phyloP scores from a whole-genome alignment of 2,888 invertebrate genomes.

The Euclidia mi region DNA sequence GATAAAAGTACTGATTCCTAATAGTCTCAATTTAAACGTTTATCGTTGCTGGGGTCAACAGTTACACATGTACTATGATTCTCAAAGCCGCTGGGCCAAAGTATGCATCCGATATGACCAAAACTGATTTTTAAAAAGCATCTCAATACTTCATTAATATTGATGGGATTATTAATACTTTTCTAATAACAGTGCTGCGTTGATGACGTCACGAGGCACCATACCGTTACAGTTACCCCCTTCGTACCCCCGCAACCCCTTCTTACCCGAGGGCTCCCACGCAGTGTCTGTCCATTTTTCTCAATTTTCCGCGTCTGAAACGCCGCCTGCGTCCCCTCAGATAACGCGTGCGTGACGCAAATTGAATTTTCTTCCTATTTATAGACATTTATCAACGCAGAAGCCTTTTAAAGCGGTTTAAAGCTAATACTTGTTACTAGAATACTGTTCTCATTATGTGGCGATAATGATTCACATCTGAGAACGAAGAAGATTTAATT shows the following conservation, averaged over 20 bases:
- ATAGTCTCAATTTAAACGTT: no score
- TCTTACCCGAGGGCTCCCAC: slow-evolving; percentile 37
- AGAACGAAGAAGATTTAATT: no score
- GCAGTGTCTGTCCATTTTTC: slow-evolving; percentile 65
- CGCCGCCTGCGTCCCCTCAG: slow-evolving; percentile 75
- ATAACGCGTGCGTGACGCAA: slow-evolving; percentile 67
- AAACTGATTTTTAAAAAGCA: slow-evolving; percentile 11
- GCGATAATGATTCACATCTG: no score
- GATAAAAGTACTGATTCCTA: no score
- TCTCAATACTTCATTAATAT: slow-evolving; percentile 37
- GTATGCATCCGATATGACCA: no score
- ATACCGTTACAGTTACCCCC: slow-evolving; percentile 57
- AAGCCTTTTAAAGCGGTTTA: slow-evolving; percentile 21
- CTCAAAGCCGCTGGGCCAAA: no score
- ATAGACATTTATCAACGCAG: slow-evolving; percentile 41
- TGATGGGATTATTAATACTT: slow-evolving; percentile 40
- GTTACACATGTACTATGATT: no score
- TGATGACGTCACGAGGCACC: slow-evolving; percentile 71
- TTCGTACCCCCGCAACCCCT: slow-evolving; percentile 13
- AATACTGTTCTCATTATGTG: no score
- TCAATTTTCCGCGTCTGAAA: slow-evolving; percentile 78
- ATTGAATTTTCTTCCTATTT: slow-evolving; percentile 69
- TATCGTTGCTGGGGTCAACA: no score
- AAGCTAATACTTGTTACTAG: slow-evolving; percentile 10
- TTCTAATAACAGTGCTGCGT: slow-evolving; percentile 42